These are phyloP conservation scores for Sebastes iracundus DNA, from an alignment of 2,797 vertebrate genomes.

Conservation along the genomic window DNA sequence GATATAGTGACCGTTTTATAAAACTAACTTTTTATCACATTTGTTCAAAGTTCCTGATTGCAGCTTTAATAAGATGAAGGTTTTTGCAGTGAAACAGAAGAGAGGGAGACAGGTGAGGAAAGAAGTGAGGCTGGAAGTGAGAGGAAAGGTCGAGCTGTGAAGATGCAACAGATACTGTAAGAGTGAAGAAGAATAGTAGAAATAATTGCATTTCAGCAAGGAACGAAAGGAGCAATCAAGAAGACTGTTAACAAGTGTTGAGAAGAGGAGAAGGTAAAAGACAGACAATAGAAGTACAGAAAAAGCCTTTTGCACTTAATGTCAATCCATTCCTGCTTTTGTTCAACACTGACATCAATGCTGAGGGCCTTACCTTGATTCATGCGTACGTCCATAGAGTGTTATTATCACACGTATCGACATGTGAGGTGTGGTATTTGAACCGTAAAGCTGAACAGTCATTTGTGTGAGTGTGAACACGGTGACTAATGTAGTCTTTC, in stretches of 20 bases:
- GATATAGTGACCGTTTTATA: not conserved
- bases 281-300: not conserved
- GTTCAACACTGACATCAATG: not conserved
- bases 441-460: not conserved
- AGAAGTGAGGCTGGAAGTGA: not conserved
- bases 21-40: not conserved
- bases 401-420: slow-evolving; percentile 6
- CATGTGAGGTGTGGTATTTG: slow-evolving; percentile 2
- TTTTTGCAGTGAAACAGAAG: not conserved
- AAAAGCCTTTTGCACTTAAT: not conserved
- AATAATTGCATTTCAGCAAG: not conserved
- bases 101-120: not conserved
- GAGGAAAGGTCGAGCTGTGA: not conserved
- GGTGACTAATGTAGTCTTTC: slow-evolving; percentile 31
- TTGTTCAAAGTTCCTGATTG: not conserved
- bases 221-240: not conserved
- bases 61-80: not conserved
- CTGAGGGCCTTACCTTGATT: not conserved
- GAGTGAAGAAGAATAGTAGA: not conserved
- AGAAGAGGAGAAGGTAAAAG: not conserved
- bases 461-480: slow-evolving; percentile 4
- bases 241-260: not conserved
- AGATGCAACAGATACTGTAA: not conserved
- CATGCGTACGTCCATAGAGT: not conserved
- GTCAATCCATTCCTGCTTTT: slow-evolving; percentile 3